Evolutionary conservation across 2,797 vertebrate species (phyloP).

Genomic region (Paratrypauchen microcephalus): DNA sequence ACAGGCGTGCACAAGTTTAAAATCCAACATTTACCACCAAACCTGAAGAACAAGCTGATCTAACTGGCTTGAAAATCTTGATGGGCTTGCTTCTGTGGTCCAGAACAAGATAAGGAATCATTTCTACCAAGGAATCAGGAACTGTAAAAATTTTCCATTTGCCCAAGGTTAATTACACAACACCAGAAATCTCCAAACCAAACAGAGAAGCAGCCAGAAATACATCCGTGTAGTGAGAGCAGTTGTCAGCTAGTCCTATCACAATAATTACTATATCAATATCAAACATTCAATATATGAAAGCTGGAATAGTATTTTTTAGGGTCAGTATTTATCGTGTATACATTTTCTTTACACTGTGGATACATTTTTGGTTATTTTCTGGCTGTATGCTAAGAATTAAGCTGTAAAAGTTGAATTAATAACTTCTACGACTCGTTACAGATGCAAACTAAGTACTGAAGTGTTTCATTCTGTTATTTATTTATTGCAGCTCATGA

Average conservation of each 20-base stretch:
- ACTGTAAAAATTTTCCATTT: not conserved
- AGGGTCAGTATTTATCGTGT: too few relatives aligned
- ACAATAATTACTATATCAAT: too few relatives aligned
- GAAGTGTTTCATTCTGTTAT: too few relatives aligned
- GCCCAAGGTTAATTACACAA: not conserved
- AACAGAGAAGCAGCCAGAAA: not conserved
- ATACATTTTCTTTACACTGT: too few relatives aligned
- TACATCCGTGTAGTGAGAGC: constrained; percentile 18
- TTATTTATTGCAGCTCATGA: too few relatives aligned
- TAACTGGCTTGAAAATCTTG: not conserved
- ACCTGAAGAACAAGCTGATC: not conserved
- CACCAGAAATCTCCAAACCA: not conserved
- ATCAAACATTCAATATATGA: too few relatives aligned
- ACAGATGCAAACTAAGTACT: too few relatives aligned
- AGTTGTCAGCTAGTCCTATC: not conserved
- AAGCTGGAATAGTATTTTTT: too few relatives aligned
- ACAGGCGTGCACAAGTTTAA: not conserved
- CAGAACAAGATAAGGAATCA: not conserved
- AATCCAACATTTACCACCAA: not conserved
- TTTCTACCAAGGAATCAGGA: not conserved
- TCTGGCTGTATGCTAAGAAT: too few relatives aligned
- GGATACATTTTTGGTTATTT: too few relatives aligned
- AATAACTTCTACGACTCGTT: too few relatives aligned
- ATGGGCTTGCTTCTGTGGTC: not conserved
- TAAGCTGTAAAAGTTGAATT: too few relatives aligned